Evolutionary conservation across 1,140 invertebrate species (phyloP).

Genomic region (Scaptomyza montana): DNA sequence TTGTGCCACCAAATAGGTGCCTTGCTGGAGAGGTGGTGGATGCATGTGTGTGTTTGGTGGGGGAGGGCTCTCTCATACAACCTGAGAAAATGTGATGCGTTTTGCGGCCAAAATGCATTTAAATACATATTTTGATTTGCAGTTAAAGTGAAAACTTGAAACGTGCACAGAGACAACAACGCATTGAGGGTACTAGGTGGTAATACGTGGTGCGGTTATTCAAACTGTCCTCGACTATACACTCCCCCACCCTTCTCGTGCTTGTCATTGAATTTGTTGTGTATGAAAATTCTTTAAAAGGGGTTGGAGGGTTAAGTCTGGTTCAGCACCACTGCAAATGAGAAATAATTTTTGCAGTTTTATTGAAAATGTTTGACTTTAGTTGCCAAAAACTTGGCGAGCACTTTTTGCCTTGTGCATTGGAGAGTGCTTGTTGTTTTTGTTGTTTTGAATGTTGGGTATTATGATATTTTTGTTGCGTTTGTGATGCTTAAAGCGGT

Average conservation of each 20-base stretch:
- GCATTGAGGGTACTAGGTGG: constrained; percentile 35
- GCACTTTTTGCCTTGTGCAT: constrained; percentile 41
- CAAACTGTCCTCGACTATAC: neutral
- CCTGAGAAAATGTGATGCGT: constrained; percentile 14
- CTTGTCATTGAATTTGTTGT: neutral
- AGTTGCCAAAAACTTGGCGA: constrained; percentile 56
- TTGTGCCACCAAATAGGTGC: constrained; percentile 71
- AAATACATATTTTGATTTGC: constrained; percentile 79
- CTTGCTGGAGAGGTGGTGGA: constrained; percentile 15
- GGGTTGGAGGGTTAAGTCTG: neutral
- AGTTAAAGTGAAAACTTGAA: constrained; percentile 71
- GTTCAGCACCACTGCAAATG: constrained; percentile 42
- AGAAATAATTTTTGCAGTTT: constrained; percentile 81
- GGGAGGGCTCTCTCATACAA: too few relatives aligned
- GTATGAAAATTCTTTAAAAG: constrained; percentile 14
- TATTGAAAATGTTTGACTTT: constrained; percentile 81
- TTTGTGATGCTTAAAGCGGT: constrained; percentile 15
- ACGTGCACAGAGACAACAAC: constrained; percentile 48
- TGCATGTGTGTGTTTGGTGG: too few relatives aligned
- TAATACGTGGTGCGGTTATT: constrained; percentile 62
- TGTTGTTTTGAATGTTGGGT: constrained; percentile 1
- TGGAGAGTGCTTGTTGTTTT: constrained; percentile 19
- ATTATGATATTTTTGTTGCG: constrained; percentile 11
- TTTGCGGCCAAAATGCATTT: constrained; percentile 68
- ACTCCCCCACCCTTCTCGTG: too few relatives aligned